These are phyloP conservation scores for Ptychobarbus kaznakovi DNA, from an alignment of 2,797 vertebrate genomes.

Conservation along the genomic window DNA sequence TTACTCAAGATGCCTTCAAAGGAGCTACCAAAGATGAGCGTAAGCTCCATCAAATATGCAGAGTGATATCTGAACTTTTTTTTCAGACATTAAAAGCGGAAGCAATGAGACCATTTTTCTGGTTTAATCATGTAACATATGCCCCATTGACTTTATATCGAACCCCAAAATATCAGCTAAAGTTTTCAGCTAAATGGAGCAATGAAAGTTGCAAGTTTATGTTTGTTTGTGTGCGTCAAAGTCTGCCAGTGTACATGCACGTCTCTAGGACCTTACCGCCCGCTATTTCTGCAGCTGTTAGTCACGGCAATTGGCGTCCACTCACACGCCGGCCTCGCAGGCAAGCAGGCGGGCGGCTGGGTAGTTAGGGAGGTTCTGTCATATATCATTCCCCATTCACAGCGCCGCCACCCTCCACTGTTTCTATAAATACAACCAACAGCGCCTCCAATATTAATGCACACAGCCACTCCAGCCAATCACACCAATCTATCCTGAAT, in stretches of 20 bases:
- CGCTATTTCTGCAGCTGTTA: constrained; percentile 52
- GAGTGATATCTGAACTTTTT: too few relatives aligned
- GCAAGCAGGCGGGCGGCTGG: background rate
- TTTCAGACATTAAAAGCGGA: background rate
- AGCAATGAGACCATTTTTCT: background rate
- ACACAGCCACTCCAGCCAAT: constrained; percentile 64
- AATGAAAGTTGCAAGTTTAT: constrained; percentile 2
- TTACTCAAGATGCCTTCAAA: background rate
- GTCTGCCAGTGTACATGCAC: constrained; percentile 24
- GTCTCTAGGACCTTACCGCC: constrained; percentile 59
- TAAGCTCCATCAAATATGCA: background rate
- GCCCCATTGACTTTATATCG: background rate
- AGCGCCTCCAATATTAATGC: constrained; percentile 84
- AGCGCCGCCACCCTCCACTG: constrained; percentile 51
- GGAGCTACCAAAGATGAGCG: background rate
- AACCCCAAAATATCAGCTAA: background rate
- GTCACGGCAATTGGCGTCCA: constrained; percentile 4
- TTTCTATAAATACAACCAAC: constrained; percentile 81
- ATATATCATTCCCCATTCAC: constrained; percentile 68
- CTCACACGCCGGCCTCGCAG: background rate
- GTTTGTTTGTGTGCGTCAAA: constrained; percentile 26
- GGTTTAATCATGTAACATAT: background rate
- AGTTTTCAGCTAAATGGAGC: background rate
- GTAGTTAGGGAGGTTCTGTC: constrained; percentile 50
- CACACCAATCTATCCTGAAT: constrained; percentile 61